phyloP scores from a whole-genome alignment of 2,797 vertebrate genomes.

The Takifugu ocellatus region DNA sequence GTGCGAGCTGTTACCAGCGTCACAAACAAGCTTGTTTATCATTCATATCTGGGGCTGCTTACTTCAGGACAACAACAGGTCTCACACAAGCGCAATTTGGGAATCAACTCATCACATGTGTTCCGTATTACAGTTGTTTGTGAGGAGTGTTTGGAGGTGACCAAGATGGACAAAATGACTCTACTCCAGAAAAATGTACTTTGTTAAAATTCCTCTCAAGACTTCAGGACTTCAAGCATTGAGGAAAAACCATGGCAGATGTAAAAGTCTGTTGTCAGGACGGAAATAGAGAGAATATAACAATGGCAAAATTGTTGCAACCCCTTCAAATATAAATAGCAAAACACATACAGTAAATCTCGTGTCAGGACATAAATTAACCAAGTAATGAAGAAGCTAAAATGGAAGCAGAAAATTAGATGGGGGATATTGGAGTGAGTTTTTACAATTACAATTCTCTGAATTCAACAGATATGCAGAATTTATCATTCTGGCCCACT shows the following conservation, averaged over 20 bases:
- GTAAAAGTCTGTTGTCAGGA: constrained; percentile 1
- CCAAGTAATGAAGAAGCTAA: constrained; percentile 10
- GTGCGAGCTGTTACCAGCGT: constrained; percentile 6
- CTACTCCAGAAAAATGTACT: background rate
- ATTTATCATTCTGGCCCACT: constrained; percentile 17
- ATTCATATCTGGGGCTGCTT: constrained; percentile 25
- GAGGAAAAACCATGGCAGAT: background rate
- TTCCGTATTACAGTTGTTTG: background rate
- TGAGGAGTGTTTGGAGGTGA: background rate
- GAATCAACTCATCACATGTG: background rate
- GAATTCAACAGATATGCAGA: constrained; percentile 16
- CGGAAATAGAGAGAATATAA: background rate
- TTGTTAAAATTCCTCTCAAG: background rate
- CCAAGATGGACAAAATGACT: background rate
- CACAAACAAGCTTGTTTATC: constrained; percentile 16
- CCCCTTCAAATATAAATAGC: background rate
- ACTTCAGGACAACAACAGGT: constrained; percentile 1
- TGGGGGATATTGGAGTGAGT: background rate
- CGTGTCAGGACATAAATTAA: background rate
- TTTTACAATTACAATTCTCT: background rate
- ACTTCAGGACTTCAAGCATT: too few species aligned
- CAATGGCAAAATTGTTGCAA: background rate
- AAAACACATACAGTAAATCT: constrained; percentile 5
- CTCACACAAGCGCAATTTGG: constrained; percentile 2
- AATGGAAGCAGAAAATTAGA: constrained; percentile 4